phyloP scores from a whole-genome alignment of 2,888 invertebrate species.

The Nasonovia ribisnigri region DNA sequence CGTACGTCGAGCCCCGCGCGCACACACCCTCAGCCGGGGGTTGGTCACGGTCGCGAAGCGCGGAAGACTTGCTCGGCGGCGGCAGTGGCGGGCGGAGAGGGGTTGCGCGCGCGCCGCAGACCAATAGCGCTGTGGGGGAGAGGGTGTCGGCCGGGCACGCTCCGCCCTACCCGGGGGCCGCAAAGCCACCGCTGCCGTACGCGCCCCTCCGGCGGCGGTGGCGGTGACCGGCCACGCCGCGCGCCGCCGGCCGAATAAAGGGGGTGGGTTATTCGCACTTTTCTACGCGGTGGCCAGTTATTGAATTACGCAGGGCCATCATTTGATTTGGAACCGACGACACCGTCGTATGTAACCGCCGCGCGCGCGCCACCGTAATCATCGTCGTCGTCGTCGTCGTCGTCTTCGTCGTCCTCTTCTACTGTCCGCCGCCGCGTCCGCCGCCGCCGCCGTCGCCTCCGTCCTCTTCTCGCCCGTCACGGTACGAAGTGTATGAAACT shows the following conservation, averaged over 20 bases:
- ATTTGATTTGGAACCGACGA: constrained; percentile 65
- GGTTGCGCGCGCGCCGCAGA: constrained; percentile 25
- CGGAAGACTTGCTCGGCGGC: neutral
- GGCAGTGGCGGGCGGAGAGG: neutral
- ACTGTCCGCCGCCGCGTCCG: constrained; percentile 8
- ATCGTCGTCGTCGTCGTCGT: constrained; percentile 34
- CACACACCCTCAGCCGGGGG: neutral
- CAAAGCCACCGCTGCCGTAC: neutral
- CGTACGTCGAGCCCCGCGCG: neutral
- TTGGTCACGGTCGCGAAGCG: neutral
- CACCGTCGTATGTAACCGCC: constrained; percentile 61
- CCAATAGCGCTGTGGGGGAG: constrained; percentile 33
- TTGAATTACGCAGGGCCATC: constrained; percentile 64
- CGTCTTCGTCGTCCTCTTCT: constrained; percentile 7
- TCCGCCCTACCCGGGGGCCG: constrained; percentile 47
- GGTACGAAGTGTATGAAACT: neutral
- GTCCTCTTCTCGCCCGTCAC: neutral
- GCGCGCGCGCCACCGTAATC: constrained; percentile 42
- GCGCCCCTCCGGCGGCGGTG: neutral
- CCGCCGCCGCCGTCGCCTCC: constrained; percentile 21
- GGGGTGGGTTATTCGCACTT: constrained; percentile 63
- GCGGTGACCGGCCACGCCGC: constrained; percentile 35
- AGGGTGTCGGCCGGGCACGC: constrained; percentile 45
- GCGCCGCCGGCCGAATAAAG: constrained; percentile 20
- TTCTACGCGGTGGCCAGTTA: constrained; percentile 61